phyloP scores from a whole-genome alignment of 1,140 invertebrate species.

The Drosophila ironensis region DNA sequence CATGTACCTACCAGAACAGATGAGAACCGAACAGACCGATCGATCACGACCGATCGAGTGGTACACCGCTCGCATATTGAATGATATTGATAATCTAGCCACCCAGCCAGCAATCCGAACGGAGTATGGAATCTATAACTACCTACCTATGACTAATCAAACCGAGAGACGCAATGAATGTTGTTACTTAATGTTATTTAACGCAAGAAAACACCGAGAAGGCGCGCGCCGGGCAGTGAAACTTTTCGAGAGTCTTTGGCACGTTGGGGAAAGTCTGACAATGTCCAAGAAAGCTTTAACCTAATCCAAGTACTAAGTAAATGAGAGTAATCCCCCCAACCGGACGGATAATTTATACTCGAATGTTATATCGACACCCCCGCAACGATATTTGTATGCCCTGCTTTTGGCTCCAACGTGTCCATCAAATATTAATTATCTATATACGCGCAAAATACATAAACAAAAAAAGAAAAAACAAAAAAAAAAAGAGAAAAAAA shows the following conservation, averaged over 20 bases:
- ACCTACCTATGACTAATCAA: constrained; percentile 28
- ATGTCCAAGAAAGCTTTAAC: constrained; percentile 61
- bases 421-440: constrained; percentile 21
- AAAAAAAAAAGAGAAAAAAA: too few relatives aligned
- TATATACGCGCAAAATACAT: constrained; percentile 5
- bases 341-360: background rate
- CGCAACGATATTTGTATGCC: background rate
- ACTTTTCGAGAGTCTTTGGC: too few relatives aligned
- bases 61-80: too few relatives aligned
- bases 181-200: constrained; percentile 66
- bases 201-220: constrained; percentile 32
- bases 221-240: too few relatives aligned
- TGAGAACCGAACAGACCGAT: constrained; percentile 9
- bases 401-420: constrained; percentile 25
- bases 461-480: background rate
- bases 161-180: constrained; percentile 33
- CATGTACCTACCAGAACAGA: constrained; percentile 36
- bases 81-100: constrained; percentile 28
- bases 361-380: constrained; percentile 1
- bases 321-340: background rate
- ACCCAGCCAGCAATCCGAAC: constrained; percentile 19
- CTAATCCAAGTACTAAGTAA: constrained; percentile 22
- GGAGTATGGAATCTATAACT: constrained; percentile 30
- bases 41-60: too few relatives aligned
- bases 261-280: constrained; percentile 30